Percentiles rank a stretch among this genome's conserved stretches.
Evolutionary conservation across 2,888 invertebrate species (phyloP).

Genomic region (Callyntrura guangdongensis): DNA sequence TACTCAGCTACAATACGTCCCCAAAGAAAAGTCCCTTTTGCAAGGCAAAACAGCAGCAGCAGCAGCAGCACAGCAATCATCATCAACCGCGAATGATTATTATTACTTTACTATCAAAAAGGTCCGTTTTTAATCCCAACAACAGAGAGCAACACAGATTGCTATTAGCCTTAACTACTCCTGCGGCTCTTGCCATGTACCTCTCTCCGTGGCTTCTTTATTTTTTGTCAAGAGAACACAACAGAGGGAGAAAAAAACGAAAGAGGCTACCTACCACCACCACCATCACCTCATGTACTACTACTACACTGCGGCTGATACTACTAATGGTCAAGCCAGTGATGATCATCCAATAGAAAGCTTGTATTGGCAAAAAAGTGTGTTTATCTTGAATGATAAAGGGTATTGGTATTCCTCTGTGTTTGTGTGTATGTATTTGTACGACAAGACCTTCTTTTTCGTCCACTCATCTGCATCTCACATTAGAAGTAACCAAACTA

Average conservation of each 20-base stretch:
- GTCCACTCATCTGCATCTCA: slow-evolving; percentile 58
- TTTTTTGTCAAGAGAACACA: neutral
- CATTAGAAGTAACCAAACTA: slow-evolving; percentile 49
- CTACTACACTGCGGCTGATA: neutral
- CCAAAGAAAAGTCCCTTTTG: slow-evolving; percentile 39
- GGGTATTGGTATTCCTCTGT: neutral
- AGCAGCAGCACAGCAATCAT: slow-evolving; percentile 7
- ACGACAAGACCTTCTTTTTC: slow-evolving; percentile 11
- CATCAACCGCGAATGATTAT: neutral
- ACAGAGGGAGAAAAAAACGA: too few relatives aligned
- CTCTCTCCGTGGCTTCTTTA: neutral
- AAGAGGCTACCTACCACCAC: too few relatives aligned
- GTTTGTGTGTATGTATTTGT: slow-evolving; percentile 37
- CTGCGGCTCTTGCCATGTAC: neutral
- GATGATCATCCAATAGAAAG: slow-evolving; percentile 34
- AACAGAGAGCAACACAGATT: slow-evolving; percentile 7
- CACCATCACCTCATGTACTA: too few relatives aligned
- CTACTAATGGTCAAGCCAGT: slow-evolving; percentile 1
- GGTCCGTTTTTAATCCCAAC: slow-evolving; percentile 52
- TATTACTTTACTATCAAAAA: slow-evolving; percentile 28
- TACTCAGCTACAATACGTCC: too few relatives aligned
- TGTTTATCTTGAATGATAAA: neutral
- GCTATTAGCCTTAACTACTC: neutral
- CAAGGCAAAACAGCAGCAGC: slow-evolving; percentile 12
- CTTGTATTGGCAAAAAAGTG: neutral